Evolutionary conservation across 2,113 vertebrate genomes (phyloP).

Genomic region (Neodon shergylaensis): DNA sequence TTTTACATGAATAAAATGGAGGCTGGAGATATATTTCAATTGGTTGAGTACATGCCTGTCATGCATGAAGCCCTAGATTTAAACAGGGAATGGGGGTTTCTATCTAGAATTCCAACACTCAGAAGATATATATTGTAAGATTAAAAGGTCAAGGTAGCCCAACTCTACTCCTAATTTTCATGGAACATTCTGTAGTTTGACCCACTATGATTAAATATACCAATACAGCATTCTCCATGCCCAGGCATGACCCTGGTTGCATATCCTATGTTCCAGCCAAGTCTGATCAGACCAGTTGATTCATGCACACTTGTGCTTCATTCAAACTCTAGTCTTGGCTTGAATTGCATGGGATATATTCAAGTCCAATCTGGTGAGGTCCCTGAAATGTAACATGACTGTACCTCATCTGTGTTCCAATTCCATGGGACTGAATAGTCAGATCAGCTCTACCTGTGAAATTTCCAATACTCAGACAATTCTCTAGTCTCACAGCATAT

Average conservation of each 20-base stretch:
- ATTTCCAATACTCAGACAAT: too few relatives aligned
- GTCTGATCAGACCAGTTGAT: not conserved
- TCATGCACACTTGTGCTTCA: not conserved
- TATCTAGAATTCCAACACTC: not conserved
- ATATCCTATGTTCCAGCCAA: not conserved
- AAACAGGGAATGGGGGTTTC: not conserved
- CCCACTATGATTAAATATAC: not conserved
- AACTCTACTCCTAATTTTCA: not conserved
- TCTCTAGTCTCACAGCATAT: too few relatives aligned
- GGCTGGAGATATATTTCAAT: not conserved
- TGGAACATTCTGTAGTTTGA: not conserved
- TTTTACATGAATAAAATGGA: conserved; percentile 5
- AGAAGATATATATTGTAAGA: not conserved
- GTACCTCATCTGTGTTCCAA: too few relatives aligned
- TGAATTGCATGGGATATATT: not conserved
- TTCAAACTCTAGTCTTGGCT: not conserved
- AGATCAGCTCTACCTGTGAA: too few relatives aligned
- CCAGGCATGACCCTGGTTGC: not conserved
- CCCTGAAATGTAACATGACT: too few relatives aligned
- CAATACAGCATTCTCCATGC: not conserved
- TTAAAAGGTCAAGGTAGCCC: not conserved
- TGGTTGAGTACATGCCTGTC: not conserved
- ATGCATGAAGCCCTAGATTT: not conserved
- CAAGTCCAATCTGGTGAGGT: too few relatives aligned
- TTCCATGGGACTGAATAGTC: too few relatives aligned